A percentile compares a stretch with the other conserved stretches of the same genome.
These are phyloP conservation scores for Brachymystax lenok DNA, from an alignment of 2,797 vertebrate genomes.

Conservation along the genomic window DNA sequence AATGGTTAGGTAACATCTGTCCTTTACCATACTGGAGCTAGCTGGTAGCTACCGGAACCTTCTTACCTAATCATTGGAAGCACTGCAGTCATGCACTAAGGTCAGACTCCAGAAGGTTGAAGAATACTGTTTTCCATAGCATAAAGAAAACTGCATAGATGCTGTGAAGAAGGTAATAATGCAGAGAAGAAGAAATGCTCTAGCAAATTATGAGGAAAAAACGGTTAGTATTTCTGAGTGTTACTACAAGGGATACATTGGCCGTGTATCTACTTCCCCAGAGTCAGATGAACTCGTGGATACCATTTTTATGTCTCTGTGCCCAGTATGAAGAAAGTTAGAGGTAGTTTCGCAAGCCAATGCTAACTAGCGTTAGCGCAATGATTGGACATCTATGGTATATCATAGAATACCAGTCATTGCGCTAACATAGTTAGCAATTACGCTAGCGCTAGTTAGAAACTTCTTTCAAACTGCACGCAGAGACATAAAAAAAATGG, in stretches of 20 bases:
- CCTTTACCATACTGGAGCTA: constrained; percentile 58
- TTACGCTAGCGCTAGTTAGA: no score
- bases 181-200: constrained; percentile 38
- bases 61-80: constrained; percentile 10
- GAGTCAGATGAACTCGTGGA: no score
- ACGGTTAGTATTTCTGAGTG: constrained; percentile 52
- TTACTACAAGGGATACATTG: constrained; percentile 17
- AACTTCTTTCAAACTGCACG: no score
- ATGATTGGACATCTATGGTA: no score
- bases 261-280: no score
- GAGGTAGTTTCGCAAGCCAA: no score
- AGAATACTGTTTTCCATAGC: not conserved
- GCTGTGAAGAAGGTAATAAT: constrained; percentile 48
- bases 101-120: constrained; percentile 1
- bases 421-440: no score
- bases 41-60: constrained; percentile 10
- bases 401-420: no score
- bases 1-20: constrained; percentile 64
- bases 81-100: not conserved
- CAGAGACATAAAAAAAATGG: no score
- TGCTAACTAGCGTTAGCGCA: no score
- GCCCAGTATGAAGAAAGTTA: no score
- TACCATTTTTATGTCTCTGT: no score
- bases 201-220: not conserved
- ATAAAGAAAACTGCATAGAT: not conserved